These are phyloP conservation scores for Melopsittacus undulatus DNA, from an alignment of 2,797 vertebrate genomes.

Conservation along the genomic window DNA sequence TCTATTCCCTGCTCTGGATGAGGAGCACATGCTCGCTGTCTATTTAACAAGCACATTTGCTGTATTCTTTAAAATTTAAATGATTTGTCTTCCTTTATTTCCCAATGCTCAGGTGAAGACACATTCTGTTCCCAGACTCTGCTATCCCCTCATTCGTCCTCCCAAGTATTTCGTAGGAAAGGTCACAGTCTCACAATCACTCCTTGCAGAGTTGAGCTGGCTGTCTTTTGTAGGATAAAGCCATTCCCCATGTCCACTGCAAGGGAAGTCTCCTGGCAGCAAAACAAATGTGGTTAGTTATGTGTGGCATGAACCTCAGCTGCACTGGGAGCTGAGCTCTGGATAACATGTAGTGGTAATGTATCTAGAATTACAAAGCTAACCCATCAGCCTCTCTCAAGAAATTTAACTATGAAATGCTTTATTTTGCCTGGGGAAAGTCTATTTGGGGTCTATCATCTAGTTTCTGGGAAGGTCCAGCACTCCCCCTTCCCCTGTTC, in stretches of 20 bases:
- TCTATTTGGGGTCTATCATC: conserved; percentile 2
- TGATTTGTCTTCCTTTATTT: conserved; percentile 22
- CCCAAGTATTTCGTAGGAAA: conserved; percentile 16
- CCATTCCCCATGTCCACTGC: conserved; percentile 3
- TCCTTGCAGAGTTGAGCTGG: conserved; percentile 44
- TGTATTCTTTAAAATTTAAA: conserved; percentile 30
- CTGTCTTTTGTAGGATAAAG: conserved; percentile 33
- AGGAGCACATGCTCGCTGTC: neutral
- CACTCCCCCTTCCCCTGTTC: neutral
- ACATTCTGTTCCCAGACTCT: conserved; percentile 1
- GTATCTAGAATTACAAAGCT: conserved; percentile 18
- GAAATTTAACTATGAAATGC: conserved; percentile 56
- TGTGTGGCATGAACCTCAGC: conserved; percentile 60
- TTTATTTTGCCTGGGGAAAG: conserved; percentile 46
- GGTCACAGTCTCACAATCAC: conserved; percentile 42
- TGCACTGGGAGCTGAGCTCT: conserved; percentile 24
- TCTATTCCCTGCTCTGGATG: neutral
- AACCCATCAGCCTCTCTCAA: conserved; percentile 25
- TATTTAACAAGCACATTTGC: conserved; percentile 16
- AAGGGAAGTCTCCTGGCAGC: conserved; percentile 55
- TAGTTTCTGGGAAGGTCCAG: neutral
- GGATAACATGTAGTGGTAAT: conserved; percentile 21
- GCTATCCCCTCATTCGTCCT: neutral
- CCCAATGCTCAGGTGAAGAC: neutral
- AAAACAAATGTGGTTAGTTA: conserved; percentile 69